Evolutionary conservation across 2,797 vertebrate species (phyloP).

Genomic region (Picus viridis): DNA sequence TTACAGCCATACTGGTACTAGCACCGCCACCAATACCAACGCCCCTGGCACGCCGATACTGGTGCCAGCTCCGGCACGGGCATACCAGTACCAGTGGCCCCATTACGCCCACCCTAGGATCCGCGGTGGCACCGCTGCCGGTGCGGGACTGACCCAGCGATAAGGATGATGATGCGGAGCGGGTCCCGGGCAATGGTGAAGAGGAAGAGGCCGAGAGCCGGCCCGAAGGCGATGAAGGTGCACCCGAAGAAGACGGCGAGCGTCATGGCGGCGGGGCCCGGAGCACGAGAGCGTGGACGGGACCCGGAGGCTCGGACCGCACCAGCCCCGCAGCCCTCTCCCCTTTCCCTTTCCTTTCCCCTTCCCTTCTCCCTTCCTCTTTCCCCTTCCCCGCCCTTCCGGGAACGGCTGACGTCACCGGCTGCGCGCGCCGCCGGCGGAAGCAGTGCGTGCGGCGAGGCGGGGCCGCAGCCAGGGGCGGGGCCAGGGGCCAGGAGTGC

Average conservation of each 20-base stretch:
- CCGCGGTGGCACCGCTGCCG: not conserved
- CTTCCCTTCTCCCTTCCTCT: not conserved
- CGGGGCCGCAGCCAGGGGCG: rapidly evolving
- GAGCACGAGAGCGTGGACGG: not conserved
- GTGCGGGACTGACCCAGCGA: conserved; percentile 76
- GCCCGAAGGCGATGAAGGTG: conserved; percentile 80
- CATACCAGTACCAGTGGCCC: not conserved
- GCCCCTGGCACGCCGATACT: not conserved
- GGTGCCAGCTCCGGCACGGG: no score
- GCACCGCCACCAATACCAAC: rapidly evolving
- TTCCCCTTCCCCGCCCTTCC: not conserved
- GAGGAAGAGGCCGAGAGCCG: conserved; percentile 77
- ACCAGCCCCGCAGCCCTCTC: not conserved
- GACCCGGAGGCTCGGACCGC: not conserved
- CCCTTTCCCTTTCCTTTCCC: not conserved
- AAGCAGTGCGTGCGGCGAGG: not conserved
- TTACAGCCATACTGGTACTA: not conserved
- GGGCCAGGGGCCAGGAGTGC: no score
- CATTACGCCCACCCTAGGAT: not conserved
- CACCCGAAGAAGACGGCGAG: conserved; percentile 81
- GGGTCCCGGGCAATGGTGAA: conserved; percentile 80
- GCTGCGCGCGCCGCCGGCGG: conserved; percentile 6
- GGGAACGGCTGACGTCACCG: not conserved
- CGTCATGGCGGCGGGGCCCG: conserved; percentile 65
- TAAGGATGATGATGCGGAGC: conserved; percentile 80